Evolutionary conservation across 2,113 vertebrate species (phyloP), one percentile per base, ranked within the genome.

Genomic region (Ranitomeya imitator): DNA sequence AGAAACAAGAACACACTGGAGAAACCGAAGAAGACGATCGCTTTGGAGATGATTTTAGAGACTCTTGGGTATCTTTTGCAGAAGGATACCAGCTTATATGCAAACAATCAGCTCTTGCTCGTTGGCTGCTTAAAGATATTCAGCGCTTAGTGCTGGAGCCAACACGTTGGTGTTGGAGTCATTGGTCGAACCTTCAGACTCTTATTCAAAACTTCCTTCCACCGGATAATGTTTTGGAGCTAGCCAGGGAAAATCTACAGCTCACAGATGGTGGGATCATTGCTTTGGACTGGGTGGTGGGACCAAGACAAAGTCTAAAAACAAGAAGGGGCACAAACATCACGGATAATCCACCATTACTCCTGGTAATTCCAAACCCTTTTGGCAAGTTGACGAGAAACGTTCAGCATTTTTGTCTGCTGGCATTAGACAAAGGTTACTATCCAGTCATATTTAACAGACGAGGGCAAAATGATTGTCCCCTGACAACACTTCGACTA

Each of bases 241-340:
- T 97, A 82, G 92, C 91, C 23, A 92, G 96, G 54, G 96, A 96
- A 54, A 92, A 96, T 86, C 93, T 97, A 79, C 92, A 96, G 51
- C 14, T 97, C 80, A 90, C 90, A 1, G 96, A 97, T 3, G 94
- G 94, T 0, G 96, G 96, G 0, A 87, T 96, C 21, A 92, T 97
- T 19, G 95, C 95, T 18, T 91, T 97, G 91, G 96, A 97, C 89
- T 97, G 97, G 97, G 96, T 95, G 1, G 90, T 95, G 59, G 93
- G 94, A 65, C 93, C 77, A 82, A 86, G 65, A 77, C 23, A 76
- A 76, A 52, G 16, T 23, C 23, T 90, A 90, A 52, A 83, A 11
- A 26, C 78, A 55, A 90, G 80, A 90, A 89, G 90, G 89, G 59
- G 88, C 86, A 77, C 92, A 55, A 89, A 86, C 76, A 78, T 92